Base-by-base conservation (phyloP, 2,113 vertebrate genomes). In the Microtus pennsylvanicus region DNA sequence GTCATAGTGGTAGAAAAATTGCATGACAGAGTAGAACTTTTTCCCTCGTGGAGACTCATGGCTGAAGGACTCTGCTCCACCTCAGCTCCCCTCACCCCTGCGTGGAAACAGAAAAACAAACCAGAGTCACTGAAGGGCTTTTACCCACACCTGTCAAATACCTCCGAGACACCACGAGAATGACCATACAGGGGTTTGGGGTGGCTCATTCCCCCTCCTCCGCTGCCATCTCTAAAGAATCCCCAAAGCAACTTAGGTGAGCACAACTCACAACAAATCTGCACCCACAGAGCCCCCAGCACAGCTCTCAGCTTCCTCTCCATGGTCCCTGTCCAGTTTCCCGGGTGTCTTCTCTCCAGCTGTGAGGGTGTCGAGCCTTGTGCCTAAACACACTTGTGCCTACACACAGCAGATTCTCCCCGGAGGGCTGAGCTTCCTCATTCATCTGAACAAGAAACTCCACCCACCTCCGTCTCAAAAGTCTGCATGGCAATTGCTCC, bases 211-310 rank as follows among this genome's bases (percentile, higher is more conserved):
- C 28, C 42, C 55, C 38, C 14, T 67, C 42, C n/a, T 8, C 22
- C 30, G 9, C 42, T 7, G 5, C 50, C 21, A 2, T 65, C 12
- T 67, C 38, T 12, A 45, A 0, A 24, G 30, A 28, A 17, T 30
- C 38, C 52, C 22, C n/a, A 35, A 4, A 5, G 52, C 5, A 45
- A 7, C 28, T 13, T 33, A 7, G 4, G 3, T 45, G 16, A 45
- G 4, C 28, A 65, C 35, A 63, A 94, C 96, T 97, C 87, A 96
- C 96, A 95, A 89, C 69, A 83, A 67, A 90, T 11, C 63, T 69
- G 87, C 38, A 93, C 1, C 61, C 97, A 94, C 83, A 96, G 50
- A 58, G 96, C 11, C 17, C 83, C 72, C 78, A 96, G 67, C 16
- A 89, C n/a, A 69, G n/a, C 9, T 45, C 42, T 45, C 45, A 10